These are phyloP conservation scores for Stercorarius parasiticus DNA, from an alignment of 2,113 vertebrate genomes.

Conservation along the genomic window DNA sequence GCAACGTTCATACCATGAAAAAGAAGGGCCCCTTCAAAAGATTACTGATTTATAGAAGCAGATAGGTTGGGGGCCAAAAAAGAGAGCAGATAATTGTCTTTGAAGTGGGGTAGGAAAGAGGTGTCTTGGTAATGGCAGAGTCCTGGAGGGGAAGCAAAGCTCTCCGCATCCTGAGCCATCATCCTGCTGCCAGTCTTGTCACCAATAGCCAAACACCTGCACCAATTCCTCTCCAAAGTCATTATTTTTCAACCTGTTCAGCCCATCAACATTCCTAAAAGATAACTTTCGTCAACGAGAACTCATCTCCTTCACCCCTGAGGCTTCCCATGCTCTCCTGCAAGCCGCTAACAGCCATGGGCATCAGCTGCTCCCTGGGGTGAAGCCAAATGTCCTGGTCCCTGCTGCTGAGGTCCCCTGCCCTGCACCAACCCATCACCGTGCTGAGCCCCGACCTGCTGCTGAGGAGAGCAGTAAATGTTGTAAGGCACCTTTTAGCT, in stretches of 20 bases:
- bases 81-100: not conserved
- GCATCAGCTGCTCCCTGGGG: not conserved
- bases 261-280: not conserved
- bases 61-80: not conserved
- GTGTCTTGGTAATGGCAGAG: not conserved
- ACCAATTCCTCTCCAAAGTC: not conserved
- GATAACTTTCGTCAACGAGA: not conserved
- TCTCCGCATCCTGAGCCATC: not conserved
- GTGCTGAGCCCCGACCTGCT: not conserved
- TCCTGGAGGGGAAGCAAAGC: not conserved
- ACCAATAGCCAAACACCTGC: not conserved
- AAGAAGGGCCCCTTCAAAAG: not conserved
- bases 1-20: not conserved
- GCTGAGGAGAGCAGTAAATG: not conserved
- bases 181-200: fast-evolving
- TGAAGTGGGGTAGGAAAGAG: not conserved
- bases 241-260: not conserved
- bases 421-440: fast-evolving
- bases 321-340: not conserved
- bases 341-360: not conserved
- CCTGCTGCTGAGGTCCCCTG: fast-evolving
- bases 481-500: slow-evolving; percentile 58
- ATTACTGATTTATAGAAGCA: not conserved
- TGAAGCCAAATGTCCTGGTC: not conserved
- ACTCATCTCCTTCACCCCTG: not conserved